Conservation (phyloP, 2,888 invertebrate species). For the Lasioglossum zephyrum region DNA sequence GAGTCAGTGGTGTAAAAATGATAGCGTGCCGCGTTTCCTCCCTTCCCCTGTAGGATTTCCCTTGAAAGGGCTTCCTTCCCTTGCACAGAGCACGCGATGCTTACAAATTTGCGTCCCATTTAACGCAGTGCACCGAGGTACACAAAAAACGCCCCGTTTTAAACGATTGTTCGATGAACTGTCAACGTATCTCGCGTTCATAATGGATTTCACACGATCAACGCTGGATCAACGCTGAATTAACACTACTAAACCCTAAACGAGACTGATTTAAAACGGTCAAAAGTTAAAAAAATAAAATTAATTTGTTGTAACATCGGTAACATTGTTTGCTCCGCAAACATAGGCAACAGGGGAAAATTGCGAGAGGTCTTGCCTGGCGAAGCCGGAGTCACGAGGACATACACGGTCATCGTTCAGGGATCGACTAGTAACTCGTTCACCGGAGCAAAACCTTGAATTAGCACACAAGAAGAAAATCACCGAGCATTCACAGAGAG, state of each 20-base stretch:
- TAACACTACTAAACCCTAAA: too few relatives aligned
- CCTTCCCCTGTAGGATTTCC: conserved; percentile 53
- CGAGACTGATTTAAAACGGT: too few relatives aligned
- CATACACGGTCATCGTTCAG: conserved; percentile 29
- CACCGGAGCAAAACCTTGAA: conserved; percentile 66
- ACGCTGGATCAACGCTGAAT: too few relatives aligned
- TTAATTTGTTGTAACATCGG: background rate
- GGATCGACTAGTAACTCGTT: conserved; percentile 65
- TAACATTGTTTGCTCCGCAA: background rate
- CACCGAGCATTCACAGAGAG: conserved; percentile 25
- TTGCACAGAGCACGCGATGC: conserved; percentile 57
- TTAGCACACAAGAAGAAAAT: conserved; percentile 63
- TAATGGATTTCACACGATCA: background rate
- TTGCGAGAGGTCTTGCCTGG: background rate
- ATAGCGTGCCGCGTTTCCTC: conserved; percentile 47
- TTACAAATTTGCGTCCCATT: conserved; percentile 66
- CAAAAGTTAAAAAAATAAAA: too few relatives aligned
- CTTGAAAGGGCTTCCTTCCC: conserved; percentile 59
- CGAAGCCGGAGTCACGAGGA: background rate
- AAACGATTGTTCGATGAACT: conserved; percentile 69
- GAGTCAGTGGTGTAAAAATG: conserved; percentile 54
- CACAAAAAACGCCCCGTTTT: conserved; percentile 9
- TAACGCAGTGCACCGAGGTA: conserved; percentile 23
- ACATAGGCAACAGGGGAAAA: background rate
- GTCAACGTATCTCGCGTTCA: conserved; percentile 31